These are phyloP conservation scores for Agrilus cyanescens DNA, from an alignment of 2,888 invertebrate genomes.

Conservation along the genomic window DNA sequence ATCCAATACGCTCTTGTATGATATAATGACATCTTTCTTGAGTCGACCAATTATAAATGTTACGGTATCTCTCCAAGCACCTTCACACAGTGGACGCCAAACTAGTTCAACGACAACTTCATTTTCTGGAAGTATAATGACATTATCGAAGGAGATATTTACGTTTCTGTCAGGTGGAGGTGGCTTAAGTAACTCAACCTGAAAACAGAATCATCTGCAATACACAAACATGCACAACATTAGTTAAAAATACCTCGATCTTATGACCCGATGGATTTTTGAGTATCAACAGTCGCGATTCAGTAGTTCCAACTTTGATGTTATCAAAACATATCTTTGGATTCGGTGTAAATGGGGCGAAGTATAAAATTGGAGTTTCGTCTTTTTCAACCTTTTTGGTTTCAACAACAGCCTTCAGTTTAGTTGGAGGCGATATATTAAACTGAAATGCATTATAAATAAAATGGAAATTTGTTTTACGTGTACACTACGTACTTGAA, in stretches of 20 bases:
- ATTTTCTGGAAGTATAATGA: constrained; percentile 42
- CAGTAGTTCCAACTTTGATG: constrained; percentile 45
- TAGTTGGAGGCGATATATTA: no score
- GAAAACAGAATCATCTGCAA: constrained; percentile 33
- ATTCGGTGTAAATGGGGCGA: constrained; percentile 55
- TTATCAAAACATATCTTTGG: constrained; percentile 58
- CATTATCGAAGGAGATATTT: constrained; percentile 43
- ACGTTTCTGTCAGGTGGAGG: constrained; percentile 47
- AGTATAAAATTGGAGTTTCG: constrained; percentile 40
- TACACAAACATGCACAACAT: constrained; percentile 14
- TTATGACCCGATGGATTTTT: constrained; percentile 42
- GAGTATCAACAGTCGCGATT: constrained; percentile 43
- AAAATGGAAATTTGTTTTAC: no score
- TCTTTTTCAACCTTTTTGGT: constrained; percentile 32
- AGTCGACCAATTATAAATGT: constrained; percentile 49
- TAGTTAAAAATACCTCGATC: constrained; percentile 30
- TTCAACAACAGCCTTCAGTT: constrained; percentile 6
- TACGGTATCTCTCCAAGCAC: constrained; percentile 50
- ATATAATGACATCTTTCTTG: constrained; percentile 53
- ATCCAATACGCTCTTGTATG: constrained; percentile 43
- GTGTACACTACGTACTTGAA: no score
- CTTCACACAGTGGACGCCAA: constrained; percentile 52
- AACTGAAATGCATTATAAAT: no score
- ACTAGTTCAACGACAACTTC: constrained; percentile 44
- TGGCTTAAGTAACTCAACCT: constrained; percentile 41